These are phyloP conservation scores for Actinernus sp. DNA, from an alignment of 92 coral and sea anemone genomes.

Conservation along the genomic window DNA sequence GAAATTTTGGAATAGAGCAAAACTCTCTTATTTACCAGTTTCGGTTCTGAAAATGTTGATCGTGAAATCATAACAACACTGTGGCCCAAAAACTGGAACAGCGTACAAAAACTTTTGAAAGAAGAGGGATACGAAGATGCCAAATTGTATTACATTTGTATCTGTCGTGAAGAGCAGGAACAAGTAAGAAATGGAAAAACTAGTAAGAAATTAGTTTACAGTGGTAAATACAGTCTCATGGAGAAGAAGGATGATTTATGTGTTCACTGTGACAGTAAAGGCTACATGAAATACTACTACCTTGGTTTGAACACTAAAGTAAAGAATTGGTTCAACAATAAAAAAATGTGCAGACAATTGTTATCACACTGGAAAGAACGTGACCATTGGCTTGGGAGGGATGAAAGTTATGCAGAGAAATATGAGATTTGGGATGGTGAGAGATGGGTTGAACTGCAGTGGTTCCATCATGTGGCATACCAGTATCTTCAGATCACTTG, in stretches of 20 bases:
- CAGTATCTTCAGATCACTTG: slow-evolving; percentile 56
- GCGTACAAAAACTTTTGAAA: slow-evolving; percentile 64
- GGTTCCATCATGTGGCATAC: slow-evolving; percentile 77
- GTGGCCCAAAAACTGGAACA: slow-evolving; percentile 82
- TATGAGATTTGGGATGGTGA: slow-evolving; percentile 87
- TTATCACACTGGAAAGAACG: slow-evolving; percentile 61
- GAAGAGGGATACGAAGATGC: slow-evolving; percentile 69
- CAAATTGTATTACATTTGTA: slow-evolving; percentile 70
- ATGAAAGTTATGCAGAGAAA: slow-evolving; percentile 30
- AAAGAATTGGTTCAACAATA: slow-evolving; percentile 39
- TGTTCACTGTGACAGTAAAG: slow-evolving; percentile 38
- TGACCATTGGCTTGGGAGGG: slow-evolving; percentile 62
- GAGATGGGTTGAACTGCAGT: slow-evolving; percentile 64
- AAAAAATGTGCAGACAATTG: slow-evolving; percentile 24
- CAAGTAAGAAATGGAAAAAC: background rate
- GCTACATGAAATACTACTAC: slow-evolving; percentile 21
- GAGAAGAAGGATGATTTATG: slow-evolving; percentile 53
- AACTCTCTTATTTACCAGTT: slow-evolving; percentile 17
- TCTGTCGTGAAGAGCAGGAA: slow-evolving; percentile 23
- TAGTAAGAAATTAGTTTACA: slow-evolving; percentile 4
- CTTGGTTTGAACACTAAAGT: slow-evolving; percentile 43
- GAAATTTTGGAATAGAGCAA: slow-evolving; percentile 78
- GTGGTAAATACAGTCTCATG: slow-evolving; percentile 67
- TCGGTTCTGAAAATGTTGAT: slow-evolving; percentile 22
- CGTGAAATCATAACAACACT: slow-evolving; percentile 49